Evolutionary conservation across 2,113 vertebrate genomes (phyloP).

Genomic region (Amphiprion ocellaris): DNA sequence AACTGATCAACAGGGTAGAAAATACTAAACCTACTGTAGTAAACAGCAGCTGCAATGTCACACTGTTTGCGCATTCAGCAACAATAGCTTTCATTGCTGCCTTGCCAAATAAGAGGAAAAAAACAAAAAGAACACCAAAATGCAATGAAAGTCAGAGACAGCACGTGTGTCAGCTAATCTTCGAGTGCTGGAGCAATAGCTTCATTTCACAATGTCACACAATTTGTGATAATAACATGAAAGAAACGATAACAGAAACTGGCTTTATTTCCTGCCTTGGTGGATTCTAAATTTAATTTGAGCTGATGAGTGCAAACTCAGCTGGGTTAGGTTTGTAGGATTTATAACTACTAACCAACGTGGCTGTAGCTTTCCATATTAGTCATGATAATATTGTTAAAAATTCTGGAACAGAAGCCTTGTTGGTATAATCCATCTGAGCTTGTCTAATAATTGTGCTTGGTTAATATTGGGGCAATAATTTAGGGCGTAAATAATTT

Average conservation of each 20-base stretch:
- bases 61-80: conserved; percentile 40
- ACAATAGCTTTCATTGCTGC: conserved; percentile 39
- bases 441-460: conserved; percentile 36
- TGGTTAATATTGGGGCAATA: conserved; percentile 32
- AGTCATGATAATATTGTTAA: conserved; percentile 34
- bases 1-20: conserved; percentile 68
- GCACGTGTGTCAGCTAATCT: conserved; percentile 38
- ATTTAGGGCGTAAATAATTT: conserved; percentile 18
- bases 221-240: conserved; percentile 55
- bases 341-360: conserved; percentile 57
- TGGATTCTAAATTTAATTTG: conserved; percentile 66
- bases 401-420: conserved; percentile 29
- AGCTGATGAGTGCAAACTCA: conserved; percentile 65
- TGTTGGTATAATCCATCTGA: conserved; percentile 36
- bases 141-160: conserved; percentile 13
- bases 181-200: conserved; percentile 25
- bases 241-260: conserved; percentile 48
- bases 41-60: conserved; percentile 40
- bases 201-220: conserved; percentile 45
- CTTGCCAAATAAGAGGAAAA: conserved; percentile 36
- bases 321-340: conserved; percentile 38
- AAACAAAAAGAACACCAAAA: conserved; percentile 11
- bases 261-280: conserved; percentile 37
- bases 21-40: conserved; percentile 60
- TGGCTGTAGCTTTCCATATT: conserved; percentile 28